Evolutionary conservation across 2,797 vertebrate species (phyloP).

Genomic region (Lepus townsendii): DNA sequence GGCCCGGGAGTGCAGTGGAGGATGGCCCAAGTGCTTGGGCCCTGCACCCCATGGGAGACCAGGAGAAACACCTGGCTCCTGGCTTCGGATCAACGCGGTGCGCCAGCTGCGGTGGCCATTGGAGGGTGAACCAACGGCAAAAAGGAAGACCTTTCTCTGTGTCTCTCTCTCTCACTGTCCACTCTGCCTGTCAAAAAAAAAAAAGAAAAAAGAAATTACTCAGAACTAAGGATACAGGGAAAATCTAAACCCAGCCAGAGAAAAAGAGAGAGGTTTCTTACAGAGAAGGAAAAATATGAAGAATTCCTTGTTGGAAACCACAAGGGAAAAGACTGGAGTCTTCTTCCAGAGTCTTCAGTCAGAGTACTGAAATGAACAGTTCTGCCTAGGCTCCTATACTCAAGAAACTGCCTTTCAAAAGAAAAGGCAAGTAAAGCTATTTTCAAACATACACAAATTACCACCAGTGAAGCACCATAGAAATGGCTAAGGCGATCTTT

Average conservation of each 20-base stretch:
- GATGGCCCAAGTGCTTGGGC: too few relatives aligned
- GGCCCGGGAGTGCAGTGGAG: too few relatives aligned
- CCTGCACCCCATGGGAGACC: too few relatives aligned
- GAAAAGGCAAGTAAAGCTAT: background rate
- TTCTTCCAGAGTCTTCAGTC: too few relatives aligned
- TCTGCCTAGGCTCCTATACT: background rate
- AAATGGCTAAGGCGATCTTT: background rate
- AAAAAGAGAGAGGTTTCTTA: background rate
- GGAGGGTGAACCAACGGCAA: too few relatives aligned
- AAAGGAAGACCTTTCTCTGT: too few relatives aligned
- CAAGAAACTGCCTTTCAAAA: conserved; percentile 8
- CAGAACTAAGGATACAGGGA: background rate
- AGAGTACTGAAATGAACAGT: background rate
- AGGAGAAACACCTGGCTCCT: too few relatives aligned
- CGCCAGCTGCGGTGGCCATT: too few relatives aligned
- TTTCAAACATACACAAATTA: background rate
- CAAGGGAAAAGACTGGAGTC: background rate
- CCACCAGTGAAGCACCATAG: background rate
- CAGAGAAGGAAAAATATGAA: background rate
- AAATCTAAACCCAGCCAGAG: background rate
- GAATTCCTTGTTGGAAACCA: background rate
- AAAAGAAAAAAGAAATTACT: background rate
- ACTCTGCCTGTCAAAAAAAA: too few relatives aligned
- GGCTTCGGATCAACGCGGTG: too few relatives aligned
- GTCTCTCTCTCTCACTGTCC: too few relatives aligned